phyloP scores from a whole-genome alignment of 2,797 vertebrate species.

The Chrosomus eos region DNA sequence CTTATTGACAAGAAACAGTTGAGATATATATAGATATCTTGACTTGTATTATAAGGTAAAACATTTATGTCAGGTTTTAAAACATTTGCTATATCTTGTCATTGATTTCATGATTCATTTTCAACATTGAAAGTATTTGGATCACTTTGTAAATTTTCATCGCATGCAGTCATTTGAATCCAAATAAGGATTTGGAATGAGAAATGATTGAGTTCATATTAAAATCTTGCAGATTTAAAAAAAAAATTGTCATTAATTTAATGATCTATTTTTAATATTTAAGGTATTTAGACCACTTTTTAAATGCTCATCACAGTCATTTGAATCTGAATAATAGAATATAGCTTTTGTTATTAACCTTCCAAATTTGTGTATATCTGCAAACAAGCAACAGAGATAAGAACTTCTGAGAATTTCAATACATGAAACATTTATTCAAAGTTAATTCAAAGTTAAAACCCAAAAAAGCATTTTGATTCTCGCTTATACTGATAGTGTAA shows the following conservation, averaged over 20 bases:
- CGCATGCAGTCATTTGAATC: neutral
- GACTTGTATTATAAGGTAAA: neutral
- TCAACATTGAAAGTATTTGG: neutral
- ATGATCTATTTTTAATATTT: neutral
- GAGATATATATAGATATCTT: neutral
- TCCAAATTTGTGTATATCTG: neutral
- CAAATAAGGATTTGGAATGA: neutral
- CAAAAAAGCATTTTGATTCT: neutral
- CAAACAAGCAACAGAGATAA: neutral
- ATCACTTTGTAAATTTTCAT: neutral
- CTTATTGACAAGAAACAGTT: neutral
- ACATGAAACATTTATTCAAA: neutral
- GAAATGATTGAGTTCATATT: neutral
- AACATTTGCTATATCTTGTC: neutral
- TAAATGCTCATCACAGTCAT: neutral
- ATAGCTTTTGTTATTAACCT: neutral
- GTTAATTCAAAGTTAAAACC: constrained; percentile 24
- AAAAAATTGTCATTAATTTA: neutral
- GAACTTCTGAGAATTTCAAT: constrained; percentile 27
- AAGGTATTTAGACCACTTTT: neutral
- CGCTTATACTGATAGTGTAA: neutral
- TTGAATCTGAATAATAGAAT: neutral
- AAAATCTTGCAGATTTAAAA: neutral
- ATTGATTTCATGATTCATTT: neutral
- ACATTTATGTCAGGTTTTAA: neutral